A percentile compares a stretch with the other conserved stretches of the same genome.
These are phyloP conservation scores for Mesocricetus auratus DNA, from an alignment of 2,113 vertebrate genomes.

Conservation along the genomic window DNA sequence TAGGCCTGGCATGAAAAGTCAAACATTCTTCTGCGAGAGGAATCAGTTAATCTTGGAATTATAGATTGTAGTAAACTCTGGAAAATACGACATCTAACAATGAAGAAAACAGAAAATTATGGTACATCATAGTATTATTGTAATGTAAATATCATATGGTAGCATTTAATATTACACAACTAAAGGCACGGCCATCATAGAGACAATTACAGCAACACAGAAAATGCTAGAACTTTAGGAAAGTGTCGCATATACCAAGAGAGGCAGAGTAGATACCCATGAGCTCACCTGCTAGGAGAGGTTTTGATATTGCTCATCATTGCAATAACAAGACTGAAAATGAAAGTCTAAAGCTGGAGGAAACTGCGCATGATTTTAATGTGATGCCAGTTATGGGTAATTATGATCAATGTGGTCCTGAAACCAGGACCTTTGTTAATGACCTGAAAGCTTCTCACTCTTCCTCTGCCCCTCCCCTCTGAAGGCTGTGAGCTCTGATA, in stretches of 20 bases:
- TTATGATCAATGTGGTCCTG: background rate
- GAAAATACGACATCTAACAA: too few species aligned
- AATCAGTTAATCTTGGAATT: background rate
- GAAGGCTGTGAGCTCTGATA: background rate
- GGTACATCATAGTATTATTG: background rate
- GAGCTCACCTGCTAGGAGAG: background rate
- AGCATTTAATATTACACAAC: background rate
- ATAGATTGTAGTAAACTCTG: conserved; percentile 3
- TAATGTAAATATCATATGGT: background rate
- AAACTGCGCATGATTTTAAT: background rate
- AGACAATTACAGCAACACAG: background rate
- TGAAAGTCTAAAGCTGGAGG: background rate
- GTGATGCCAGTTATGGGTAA: background rate
- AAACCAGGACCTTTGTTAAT: background rate
- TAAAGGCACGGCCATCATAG: background rate
- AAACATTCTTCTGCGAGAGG: background rate
- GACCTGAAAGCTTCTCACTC: background rate
- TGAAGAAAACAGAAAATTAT: background rate
- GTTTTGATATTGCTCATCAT: background rate
- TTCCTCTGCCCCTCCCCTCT: background rate
- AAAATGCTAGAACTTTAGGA: background rate
- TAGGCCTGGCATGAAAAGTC: background rate
- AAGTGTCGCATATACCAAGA: background rate
- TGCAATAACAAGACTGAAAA: background rate
- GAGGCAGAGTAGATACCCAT: background rate